Evolutionary conservation across 2,888 invertebrate species (phyloP), one percentile per base, ranked within the genome.

Genomic region (Leucophenga montana): DNA sequence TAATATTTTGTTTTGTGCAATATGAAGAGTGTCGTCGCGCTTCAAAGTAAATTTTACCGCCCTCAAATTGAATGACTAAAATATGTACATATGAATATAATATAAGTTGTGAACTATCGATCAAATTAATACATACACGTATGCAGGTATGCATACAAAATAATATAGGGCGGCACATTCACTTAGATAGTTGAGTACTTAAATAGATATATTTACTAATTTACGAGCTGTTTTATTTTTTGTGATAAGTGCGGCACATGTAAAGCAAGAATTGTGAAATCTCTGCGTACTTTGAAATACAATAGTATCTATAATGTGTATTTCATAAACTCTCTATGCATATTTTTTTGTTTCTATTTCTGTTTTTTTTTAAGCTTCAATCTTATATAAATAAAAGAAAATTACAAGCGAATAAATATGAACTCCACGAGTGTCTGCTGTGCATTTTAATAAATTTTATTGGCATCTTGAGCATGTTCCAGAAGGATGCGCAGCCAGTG

Each of bases 381-480:
- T 27, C 27, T 27, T 27, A 62, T 31, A 70, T 33, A 18, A 71
- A 73, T 48, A 76, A 72, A 73, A 72, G 62, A 65, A 64, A 57
- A 39, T 65, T 82, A 82, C 78, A 83, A 80, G 78, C 66, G 78
- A 79, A 72, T 75, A 85, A 83, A 82, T 86, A 86, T 86, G 86
- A 86, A 86, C 86, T 86, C 78, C 76, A 77, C 77, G 78, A 77
- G 80, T 79, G 73, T 85, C 82, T 85, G 86, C 78, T 83, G 77
- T 84, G 86, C 85, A 86, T 86, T 85, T 86, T 85, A 86, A 86
- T 85, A 85, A 84, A 82, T 82, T 77, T 82, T 56, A 62, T 44
- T 67, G 68, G 69, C 59, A 73, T 71, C 67, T 70, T 8, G 9
- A 39, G 39, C 39, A 39, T 39, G 39, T 11, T 8, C 11, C 3